Evolutionary conservation across 1,140 invertebrate genomes (phyloP), one percentile per base, ranked within the genome.

Genomic region (Goniozus legneri): DNA sequence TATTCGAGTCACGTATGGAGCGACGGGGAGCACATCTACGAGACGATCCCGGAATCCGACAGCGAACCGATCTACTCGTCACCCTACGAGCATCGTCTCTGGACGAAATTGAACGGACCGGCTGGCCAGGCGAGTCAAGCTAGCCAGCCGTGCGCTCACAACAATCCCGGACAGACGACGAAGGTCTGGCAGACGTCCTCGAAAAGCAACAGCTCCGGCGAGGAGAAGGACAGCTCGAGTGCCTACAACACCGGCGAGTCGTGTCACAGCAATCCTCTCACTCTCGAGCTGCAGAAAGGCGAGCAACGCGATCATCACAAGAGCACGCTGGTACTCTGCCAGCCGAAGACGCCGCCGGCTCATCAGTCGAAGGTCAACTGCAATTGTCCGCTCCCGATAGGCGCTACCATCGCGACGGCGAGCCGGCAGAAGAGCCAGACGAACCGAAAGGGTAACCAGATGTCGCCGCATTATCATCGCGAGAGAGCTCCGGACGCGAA

Each of bases 221-320:
- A 82, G 47, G 82, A 84, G 34, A 78, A 83, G 38, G 82, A 85
- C 48, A 84, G 82, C 15, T 85, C 85, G 18, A 86, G 83, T 69
- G 86, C 87, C 38, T 89, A 89, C 60, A 90, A 89, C 55, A 88
- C 86, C 1, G 87, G 85, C 2, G 87, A 86, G 49, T 84, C 83
- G 2, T 86, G 84, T 55, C 82, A 87, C 43, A 87, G 86, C 56
- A 87, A 84, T 44, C 85, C 83, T 3, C 69, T 85, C 8, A 82
- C 82, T 6, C 58, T 82, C 42, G 82, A 84, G 56, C 69, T 85
- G 2, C 80, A 79, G 36, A 73, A 77, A 34, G 69, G 66, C 13
- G 67, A 69, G 16, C 71, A 75, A 43, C 43, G 27, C 6, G 68
- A 77, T 19, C 71, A 74, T 45, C 76, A 77, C 8, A 76, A 75